phyloP scores from a whole-genome alignment of 2,888 invertebrate species.

The Mamestra brassicae region DNA sequence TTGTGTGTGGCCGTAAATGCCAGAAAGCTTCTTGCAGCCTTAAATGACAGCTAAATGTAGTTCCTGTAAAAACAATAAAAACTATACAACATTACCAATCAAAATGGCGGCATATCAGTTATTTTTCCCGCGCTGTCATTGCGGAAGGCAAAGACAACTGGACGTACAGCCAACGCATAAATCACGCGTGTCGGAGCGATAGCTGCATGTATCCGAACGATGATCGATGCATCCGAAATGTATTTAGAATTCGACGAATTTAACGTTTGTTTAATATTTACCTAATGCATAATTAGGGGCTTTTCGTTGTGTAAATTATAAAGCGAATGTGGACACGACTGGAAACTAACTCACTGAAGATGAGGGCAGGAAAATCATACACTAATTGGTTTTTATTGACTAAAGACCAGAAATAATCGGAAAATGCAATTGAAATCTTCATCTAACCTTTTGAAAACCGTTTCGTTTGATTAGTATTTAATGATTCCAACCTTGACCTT shows the following conservation, averaged over 20 bases:
- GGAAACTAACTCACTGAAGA: background rate
- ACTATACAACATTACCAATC: conserved; percentile 14
- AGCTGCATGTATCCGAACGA: conserved; percentile 61
- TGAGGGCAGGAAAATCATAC: background rate
- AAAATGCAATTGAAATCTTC: background rate
- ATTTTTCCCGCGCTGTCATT: conserved; percentile 58
- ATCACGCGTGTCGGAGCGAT: conserved; percentile 64
- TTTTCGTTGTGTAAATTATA: conserved; percentile 10
- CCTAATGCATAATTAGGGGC: conserved; percentile 35
- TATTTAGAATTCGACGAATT: conserved; percentile 58
- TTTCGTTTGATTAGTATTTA: background rate
- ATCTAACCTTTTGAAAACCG: background rate
- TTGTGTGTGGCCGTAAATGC: no score
- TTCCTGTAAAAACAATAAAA: background rate
- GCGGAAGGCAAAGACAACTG: conserved; percentile 62
- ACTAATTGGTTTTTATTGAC: background rate
- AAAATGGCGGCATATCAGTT: conserved; percentile 31
- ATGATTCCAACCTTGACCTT: conserved; percentile 4
- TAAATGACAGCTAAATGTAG: no score
- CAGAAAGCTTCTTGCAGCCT: no score
- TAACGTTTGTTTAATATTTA: conserved; percentile 44
- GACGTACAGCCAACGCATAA: conserved; percentile 63
- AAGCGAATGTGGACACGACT: background rate
- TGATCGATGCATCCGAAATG: conserved; percentile 69
- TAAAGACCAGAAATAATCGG: background rate